Base-by-base conservation (phyloP, 2,797 vertebrate species). In the Etheostoma perlongum region DNA sequence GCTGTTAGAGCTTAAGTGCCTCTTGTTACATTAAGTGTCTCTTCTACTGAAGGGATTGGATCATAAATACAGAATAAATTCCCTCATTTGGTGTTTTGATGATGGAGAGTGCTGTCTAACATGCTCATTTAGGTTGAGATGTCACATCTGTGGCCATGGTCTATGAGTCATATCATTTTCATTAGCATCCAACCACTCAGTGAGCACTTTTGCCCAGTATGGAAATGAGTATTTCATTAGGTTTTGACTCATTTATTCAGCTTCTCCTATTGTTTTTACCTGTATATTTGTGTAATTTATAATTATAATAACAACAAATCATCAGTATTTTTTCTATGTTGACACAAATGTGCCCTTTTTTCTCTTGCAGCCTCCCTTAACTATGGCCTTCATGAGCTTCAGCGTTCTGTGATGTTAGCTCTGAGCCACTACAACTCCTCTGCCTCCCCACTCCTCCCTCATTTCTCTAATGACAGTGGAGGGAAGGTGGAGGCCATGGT, bases 351-450 rank as follows among this genome's bases (percentile, higher is more conserved):
- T 49, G 0, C 40, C 69, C 52, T 57, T 67, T n/a, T 74, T 47
- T 85, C 16, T 88, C 75, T 60, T 80, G 72, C 88, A 88, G 87
- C 70, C 68, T 76, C 47, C 30, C 33, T 44, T 79, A 33, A 70
- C 33, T 19, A 84, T 84, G 88, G 82, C 66, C 36, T 64, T 36
- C 40, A 15, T 49, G 46, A 77, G 71, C 67, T 30, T 36, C 59
- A 73, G 46, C 46, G 42, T 55, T 68, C 76, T 84, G 85, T 82
- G 76, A 91, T 93, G 93, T 88, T 94, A 84, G 83, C 88, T 68
- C 76, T 93, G 89, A 87, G 85, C 66, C 88, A 86, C 79, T 83
- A 74, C 70, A 93, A 93, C 80, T 82, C 87, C 48, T 91, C 91
- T 0, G 72, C 76, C 72, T 61, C 84, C 19, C 55, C 51, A 9